These are phyloP conservation scores for Tyria jacobaeae DNA, from an alignment of 2,888 invertebrate species.

Conservation along the genomic window DNA sequence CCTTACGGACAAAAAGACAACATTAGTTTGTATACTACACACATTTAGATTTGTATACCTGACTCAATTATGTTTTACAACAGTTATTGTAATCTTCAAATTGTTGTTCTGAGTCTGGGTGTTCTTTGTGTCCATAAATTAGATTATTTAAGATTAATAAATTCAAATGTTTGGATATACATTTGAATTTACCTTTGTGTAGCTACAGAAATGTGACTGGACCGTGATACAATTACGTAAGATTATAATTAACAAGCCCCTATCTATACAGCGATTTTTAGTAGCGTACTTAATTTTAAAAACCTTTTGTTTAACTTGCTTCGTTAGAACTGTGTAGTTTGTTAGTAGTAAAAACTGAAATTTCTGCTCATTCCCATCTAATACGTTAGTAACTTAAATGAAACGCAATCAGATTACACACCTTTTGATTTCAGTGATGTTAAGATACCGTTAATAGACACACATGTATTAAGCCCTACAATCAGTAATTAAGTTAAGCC, in stretches of 20 bases:
- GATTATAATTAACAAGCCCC: not conserved
- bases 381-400: too few relatives aligned
- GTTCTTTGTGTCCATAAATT: too few relatives aligned
- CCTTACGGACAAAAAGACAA: not conserved
- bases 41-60: conserved; percentile 6
- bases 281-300: not conserved
- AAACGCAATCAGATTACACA: too few relatives aligned
- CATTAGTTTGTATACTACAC: conserved; percentile 1
- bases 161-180: too few relatives aligned
- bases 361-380: too few relatives aligned
- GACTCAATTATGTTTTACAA: conserved; percentile 11
- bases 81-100: too few relatives aligned
- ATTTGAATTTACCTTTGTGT: conserved; percentile 17
- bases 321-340: not conserved
- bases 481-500: not conserved
- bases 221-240: conserved; percentile 5
- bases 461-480: not conserved
- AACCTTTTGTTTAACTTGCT: not conserved
- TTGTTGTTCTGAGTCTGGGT: too few relatives aligned
- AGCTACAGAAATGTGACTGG: not conserved
- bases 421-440: too few relatives aligned
- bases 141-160: too few relatives aligned
- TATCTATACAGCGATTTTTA: not conserved
- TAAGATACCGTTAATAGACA: not conserved
- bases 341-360: too few relatives aligned